A percentile compares a stretch with the other conserved stretches of the same genome.
phyloP scores from a whole-genome alignment of 2,888 invertebrate species.

The Pycnomerus fuliginosus region DNA sequence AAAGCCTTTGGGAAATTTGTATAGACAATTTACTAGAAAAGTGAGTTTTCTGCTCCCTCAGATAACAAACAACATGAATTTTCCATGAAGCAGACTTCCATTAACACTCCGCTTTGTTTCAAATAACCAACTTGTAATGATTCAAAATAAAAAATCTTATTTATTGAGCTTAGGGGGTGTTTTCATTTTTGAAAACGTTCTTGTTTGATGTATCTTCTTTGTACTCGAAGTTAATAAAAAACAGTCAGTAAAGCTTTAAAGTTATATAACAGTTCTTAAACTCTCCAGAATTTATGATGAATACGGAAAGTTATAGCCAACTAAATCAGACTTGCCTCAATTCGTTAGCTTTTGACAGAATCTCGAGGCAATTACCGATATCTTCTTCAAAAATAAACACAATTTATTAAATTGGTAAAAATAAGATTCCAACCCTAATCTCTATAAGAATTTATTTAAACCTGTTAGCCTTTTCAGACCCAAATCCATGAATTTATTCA shows the following conservation, averaged over 20 bases:
- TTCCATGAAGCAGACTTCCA: slow-evolving; percentile 28
- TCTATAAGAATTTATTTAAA: too few species aligned
- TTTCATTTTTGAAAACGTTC: slow-evolving; percentile 9
- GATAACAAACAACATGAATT: slow-evolving; percentile 31
- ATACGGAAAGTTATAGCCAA: slow-evolving; percentile 14
- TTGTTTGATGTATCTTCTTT: slow-evolving; percentile 18
- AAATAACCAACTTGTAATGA: too few species aligned
- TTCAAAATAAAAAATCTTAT: slow-evolving; percentile 2
- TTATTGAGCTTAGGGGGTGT: slow-evolving; percentile 17
- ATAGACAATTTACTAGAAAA: slow-evolving; percentile 31
- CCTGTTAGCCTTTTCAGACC: too few species aligned
- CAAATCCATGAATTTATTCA: slow-evolving; percentile 20
- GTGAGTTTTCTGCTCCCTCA: slow-evolving; percentile 23
- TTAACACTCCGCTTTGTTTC: too few species aligned
- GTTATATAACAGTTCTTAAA: slow-evolving; percentile 14
- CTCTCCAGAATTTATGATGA: slow-evolving; percentile 13
- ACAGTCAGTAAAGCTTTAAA: slow-evolving; percentile 14
- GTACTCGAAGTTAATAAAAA: slow-evolving; percentile 18
- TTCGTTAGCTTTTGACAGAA: slow-evolving; percentile 15
- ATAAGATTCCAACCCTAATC: too few species aligned
- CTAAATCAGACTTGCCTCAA: slow-evolving; percentile 11
- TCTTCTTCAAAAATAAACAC: not conserved
- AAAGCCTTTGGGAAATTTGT: slow-evolving; percentile 35
- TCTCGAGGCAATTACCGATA: slow-evolving; percentile 1
- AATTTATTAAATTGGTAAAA: not conserved